Evolutionary conservation across 1,140 invertebrate species (phyloP), one percentile per base, ranked within the genome.

Genomic region (Drosophila lacteicornis): DNA sequence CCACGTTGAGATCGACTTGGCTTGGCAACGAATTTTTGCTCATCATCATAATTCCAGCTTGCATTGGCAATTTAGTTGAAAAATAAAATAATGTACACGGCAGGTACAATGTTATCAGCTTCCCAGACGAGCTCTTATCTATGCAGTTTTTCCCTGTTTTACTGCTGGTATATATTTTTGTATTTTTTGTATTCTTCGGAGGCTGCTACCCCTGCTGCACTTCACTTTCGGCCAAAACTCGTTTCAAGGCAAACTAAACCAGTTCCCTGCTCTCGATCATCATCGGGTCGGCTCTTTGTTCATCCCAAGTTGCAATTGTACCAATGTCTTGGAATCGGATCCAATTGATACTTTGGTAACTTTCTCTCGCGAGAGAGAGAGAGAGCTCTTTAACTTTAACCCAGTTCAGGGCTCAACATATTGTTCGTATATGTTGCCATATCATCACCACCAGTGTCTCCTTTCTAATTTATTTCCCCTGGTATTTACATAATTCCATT

Each of bases 181-280:
- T 40, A 17, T 50, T 66, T 22, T n/a, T 36, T 40, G 19, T 33
- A 19, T 50, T 66, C 36, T 33, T 57, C 12, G 12, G 30, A 19
- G 11, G 33, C 43, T n/a, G 33, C 43, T n/a, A 13, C 15, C 43
- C n/a, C n/a, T 19, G 45, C 25, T 73, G 84, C 84, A 84, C 83
- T 87, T 87, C 83, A 87, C 83, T 87, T 87, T 87, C 83, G 76
- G 36, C 51, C 51, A 59, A 87, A 88, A 87, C 83, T 56, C n/a
- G 83, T 88, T 88, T 86, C 50, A 59, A 62, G 65, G 75, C 47
- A 47, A 63, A 40, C 15, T 25, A 75, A 86, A 86, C 83, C 82
- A 82, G 83, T 86, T 88, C 42, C 42, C 42, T 58, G 15, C 30
- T 43, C 59, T 59, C 45, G 40, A 30, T 15, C 38, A 42, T 49